These are phyloP conservation scores for Diarsia mendica DNA, from an alignment of 2,888 invertebrate species.

Conservation along the genomic window DNA sequence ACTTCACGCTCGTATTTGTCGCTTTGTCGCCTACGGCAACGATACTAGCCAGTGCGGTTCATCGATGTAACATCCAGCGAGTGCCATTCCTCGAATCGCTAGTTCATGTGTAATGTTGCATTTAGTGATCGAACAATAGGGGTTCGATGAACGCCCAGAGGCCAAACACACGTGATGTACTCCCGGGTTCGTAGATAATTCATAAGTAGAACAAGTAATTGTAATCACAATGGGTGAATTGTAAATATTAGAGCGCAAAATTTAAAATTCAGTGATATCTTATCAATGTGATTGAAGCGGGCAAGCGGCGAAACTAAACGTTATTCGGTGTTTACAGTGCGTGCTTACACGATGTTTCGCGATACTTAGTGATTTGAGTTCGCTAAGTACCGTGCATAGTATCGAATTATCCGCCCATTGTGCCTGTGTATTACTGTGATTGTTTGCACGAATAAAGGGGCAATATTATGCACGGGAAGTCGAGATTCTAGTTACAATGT, in stretches of 20 bases:
- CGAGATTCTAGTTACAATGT: constrained; percentile 42
- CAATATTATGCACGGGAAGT: constrained; percentile 51
- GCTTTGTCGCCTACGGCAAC: constrained; percentile 61
- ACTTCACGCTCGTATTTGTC: constrained; percentile 79
- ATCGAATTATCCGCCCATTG: constrained; percentile 73
- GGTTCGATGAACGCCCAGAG: constrained; percentile 81
- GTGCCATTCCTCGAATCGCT: constrained; percentile 68
- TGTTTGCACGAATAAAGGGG: constrained; percentile 51
- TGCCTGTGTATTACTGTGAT: constrained; percentile 65
- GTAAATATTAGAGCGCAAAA: constrained; percentile 70
- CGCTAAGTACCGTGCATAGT: constrained; percentile 67
- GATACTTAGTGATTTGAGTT: constrained; percentile 72
- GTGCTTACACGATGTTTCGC: constrained; percentile 75
- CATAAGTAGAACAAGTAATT: constrained; percentile 51
- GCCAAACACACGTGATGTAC: constrained; percentile 75
- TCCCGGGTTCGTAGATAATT: constrained; percentile 78
- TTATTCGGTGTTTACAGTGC: constrained; percentile 74
- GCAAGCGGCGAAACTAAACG: constrained; percentile 68
- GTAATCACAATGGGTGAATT: constrained; percentile 65
- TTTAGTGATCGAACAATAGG: constrained; percentile 68
- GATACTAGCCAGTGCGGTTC: constrained; percentile 67
- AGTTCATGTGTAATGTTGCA: constrained; percentile 71
- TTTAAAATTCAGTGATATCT: constrained; percentile 77
- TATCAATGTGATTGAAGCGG: constrained; percentile 77
- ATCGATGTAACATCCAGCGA: constrained; percentile 72